phyloP scores from a whole-genome alignment of 2,113 vertebrate species.

The Scolopax mira region DNA sequence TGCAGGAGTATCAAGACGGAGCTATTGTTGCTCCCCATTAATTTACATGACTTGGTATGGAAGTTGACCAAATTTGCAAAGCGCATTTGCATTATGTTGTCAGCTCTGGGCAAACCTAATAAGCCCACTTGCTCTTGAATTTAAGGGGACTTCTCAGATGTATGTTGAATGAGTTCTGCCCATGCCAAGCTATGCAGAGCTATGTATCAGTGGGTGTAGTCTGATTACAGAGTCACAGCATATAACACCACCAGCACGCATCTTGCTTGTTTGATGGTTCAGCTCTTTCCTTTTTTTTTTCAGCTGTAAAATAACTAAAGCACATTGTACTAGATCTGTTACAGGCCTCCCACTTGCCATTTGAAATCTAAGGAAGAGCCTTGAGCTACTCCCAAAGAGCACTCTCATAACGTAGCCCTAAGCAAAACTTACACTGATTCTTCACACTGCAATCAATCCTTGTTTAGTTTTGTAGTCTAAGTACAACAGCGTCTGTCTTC shows the following conservation, averaged over 20 bases:
- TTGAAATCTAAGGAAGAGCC: background rate
- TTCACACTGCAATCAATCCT: background rate
- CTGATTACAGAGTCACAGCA: background rate
- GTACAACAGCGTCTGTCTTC: background rate
- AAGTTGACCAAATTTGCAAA: background rate
- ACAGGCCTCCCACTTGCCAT: background rate
- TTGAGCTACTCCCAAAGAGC: background rate
- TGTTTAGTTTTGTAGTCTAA: background rate
- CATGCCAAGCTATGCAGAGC: fast-evolving
- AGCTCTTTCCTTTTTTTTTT: background rate
- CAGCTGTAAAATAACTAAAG: conserved; percentile 3
- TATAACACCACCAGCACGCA: background rate
- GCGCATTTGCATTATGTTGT: background rate
- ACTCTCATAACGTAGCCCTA: background rate
- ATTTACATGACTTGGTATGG: background rate
- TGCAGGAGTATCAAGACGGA: background rate
- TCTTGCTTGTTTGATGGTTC: background rate
- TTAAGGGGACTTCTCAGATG: background rate
- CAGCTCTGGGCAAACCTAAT: background rate
- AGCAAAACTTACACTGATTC: background rate
- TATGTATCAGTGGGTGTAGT: background rate
- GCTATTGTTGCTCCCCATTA: background rate
- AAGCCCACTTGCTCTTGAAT: background rate
- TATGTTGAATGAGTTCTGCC: background rate
- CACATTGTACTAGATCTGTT: background rate